phyloP scores from a whole-genome alignment of 2,113 vertebrate species.

The Tamias sibiricus region DNA sequence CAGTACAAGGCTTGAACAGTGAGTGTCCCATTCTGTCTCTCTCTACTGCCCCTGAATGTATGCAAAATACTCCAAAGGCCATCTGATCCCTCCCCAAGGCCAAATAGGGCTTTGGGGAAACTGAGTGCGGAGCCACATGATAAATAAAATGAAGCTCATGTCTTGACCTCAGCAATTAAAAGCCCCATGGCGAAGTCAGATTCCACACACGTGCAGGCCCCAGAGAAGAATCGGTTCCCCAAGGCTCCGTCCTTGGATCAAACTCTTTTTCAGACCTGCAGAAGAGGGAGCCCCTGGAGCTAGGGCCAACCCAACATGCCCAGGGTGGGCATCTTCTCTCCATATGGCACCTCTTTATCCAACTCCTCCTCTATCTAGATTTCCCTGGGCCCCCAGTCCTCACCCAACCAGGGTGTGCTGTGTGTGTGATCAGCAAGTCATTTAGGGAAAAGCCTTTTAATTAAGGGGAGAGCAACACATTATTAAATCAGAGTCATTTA shows the following conservation, averaged over 20 bases:
- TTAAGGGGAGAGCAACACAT: slow-evolving; percentile 78
- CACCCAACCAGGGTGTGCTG: background rate
- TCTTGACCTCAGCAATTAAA: background rate
- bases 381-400: background rate
- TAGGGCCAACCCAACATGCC: background rate
- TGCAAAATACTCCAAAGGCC: background rate
- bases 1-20: background rate
- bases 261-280: background rate
- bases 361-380: background rate
- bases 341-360: background rate
- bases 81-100: background rate
- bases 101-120: background rate
- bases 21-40: too few relatives aligned
- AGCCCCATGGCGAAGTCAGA: background rate
- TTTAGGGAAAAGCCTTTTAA: slow-evolving; percentile 79
- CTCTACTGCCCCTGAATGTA: too few relatives aligned
- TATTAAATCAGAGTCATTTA: slow-evolving; percentile 76
- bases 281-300: background rate
- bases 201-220: background rate
- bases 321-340: background rate
- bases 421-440: slow-evolving; percentile 61
- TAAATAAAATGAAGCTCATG: background rate
- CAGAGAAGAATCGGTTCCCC: background rate
- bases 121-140: background rate
- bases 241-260: background rate